Percentiles rank a stretch among this genome's conserved stretches.
Evolutionary conservation across 2,797 vertebrate genomes (phyloP).

Genomic region (Coluber constrictor): DNA sequence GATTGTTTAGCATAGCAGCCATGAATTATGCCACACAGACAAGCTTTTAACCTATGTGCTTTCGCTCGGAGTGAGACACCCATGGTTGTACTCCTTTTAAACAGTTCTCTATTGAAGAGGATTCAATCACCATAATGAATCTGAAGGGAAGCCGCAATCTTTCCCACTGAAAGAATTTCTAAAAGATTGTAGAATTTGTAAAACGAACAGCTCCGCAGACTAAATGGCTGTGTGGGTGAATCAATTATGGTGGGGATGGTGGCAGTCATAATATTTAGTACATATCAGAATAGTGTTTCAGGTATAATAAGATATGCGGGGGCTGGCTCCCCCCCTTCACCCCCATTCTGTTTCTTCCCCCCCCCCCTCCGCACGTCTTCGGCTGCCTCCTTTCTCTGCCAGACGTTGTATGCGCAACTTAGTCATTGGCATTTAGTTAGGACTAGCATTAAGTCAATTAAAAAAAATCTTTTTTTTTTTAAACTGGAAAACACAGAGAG

Average conservation of each 20-base stretch:
- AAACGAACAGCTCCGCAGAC: constrained; percentile 86
- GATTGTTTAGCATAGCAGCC: constrained; percentile 86
- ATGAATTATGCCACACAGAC: constrained; percentile 90
- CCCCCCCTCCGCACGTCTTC: neutral
- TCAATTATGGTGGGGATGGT: constrained; percentile 82
- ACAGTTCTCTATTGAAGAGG: constrained; percentile 91
- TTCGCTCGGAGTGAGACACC: constrained; percentile 79
- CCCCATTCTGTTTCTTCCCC: neutral
- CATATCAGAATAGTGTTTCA: constrained; percentile 81
- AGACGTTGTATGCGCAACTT: constrained; percentile 59
- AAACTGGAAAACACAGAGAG: constrained; percentile 25
- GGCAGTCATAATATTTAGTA: constrained; percentile 86
- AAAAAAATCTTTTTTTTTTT: constrained; percentile 42
- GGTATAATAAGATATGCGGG: constrained; percentile 78
- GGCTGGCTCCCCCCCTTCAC: neutral
- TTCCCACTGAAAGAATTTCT: constrained; percentile 90
- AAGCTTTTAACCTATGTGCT: constrained; percentile 88
- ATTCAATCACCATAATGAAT: constrained; percentile 95
- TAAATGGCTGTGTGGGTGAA: constrained; percentile 87
- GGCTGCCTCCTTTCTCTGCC: constrained; percentile 42
- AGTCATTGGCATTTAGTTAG: constrained; percentile 51
- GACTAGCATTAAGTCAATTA: constrained; percentile 61
- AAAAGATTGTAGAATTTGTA: constrained; percentile 93
- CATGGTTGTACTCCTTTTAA: constrained; percentile 78
- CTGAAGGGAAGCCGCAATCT: constrained; percentile 89